A percentile compares a stretch with the other conserved stretches of the same genome.
These are phyloP conservation scores for Verasper variegatus DNA, from an alignment of 2,113 vertebrate species.

Conservation along the genomic window DNA sequence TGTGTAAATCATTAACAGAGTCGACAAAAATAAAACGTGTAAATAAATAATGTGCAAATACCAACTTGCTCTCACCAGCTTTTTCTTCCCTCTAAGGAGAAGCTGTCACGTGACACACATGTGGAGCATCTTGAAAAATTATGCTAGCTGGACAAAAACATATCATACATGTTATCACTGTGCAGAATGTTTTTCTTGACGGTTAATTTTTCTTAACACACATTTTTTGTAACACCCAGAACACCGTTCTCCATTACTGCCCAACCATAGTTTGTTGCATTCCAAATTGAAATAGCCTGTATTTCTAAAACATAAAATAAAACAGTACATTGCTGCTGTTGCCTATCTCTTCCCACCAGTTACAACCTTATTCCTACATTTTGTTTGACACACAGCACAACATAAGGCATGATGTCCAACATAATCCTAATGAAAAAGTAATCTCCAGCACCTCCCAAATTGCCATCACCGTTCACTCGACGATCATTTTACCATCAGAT, in stretches of 20 bases:
- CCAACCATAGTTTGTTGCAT: not conserved
- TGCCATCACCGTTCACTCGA: constrained; percentile 38
- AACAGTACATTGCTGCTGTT: not conserved
- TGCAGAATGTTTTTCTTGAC: too few relatives aligned
- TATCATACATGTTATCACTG: too few relatives aligned
- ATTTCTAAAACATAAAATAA: not conserved
- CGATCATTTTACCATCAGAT: constrained; percentile 70
- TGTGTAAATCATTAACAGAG: too few relatives aligned
- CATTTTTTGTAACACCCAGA: not conserved
- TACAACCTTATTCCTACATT: not conserved
- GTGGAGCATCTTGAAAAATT: too few relatives aligned
- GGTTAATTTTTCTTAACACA: too few relatives aligned
- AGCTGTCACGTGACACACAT: not conserved
- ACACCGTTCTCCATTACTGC: not conserved
- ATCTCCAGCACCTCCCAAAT: constrained; percentile 35
- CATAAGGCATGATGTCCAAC: constrained; percentile 20
- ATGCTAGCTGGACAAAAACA: not conserved
- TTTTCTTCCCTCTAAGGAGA: not conserved
- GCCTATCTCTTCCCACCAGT: not conserved
- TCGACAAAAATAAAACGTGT: too few relatives aligned
- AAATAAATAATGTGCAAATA: not conserved
- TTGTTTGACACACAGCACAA: constrained; percentile 12
- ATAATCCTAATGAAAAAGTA: constrained; percentile 38
- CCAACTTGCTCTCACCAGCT: not conserved
- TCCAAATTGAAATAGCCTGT: not conserved